Base-by-base conservation (phyloP, 2,888 invertebrate species). In the Synergus japonicus region DNA sequence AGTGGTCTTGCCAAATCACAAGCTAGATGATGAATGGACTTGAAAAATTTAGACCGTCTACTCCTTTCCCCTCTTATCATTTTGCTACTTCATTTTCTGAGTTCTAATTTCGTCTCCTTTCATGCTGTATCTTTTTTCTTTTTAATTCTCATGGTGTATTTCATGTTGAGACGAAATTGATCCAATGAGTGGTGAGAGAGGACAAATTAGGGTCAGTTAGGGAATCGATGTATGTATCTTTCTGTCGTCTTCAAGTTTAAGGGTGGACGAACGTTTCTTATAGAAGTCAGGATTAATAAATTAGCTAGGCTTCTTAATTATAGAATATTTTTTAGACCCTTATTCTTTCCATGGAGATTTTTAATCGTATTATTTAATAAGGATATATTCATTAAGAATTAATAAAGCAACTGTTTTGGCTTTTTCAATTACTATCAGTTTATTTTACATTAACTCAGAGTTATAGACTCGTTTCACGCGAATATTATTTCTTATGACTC, bases 1-100 rank as follows among this genome's bases (percentile, higher is more conserved):
- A 77, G 81, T 77, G 79, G 81, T 83, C 81, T 83, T 78, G 81
- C 79, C 79, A 80, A 83, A 83, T 83, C 83, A 81, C 81, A 77
- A 81, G 78, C 78, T 76, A 77, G 77, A 64, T 69, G 82, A 79
- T 81, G 81, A 79, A 78, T 77, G 78, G 58, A 79, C 78, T 79
- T 76, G 78, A 46, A 46, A 46, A 43, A 67, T 46, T 67, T 67
- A 67, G 67, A 13, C 22, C 18, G 46, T 67, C 22, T 22, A 9
- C 46, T 46, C 67, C 37, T 64, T 64, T 22, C 67, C 18, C n/a
- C 44, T 41, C 43, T 46, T 22, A 4, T 12, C 7, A 44, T n/a
- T 46, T 67, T 22, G 15, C 12, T 22, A 22, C 18, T 67, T 12
- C 22, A 22, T 44, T 22, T 46, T n/a, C n/a, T 10, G 10, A 4